phyloP scores from a whole-genome alignment of 2,797 vertebrate genomes.

The Falco columbarius region DNA sequence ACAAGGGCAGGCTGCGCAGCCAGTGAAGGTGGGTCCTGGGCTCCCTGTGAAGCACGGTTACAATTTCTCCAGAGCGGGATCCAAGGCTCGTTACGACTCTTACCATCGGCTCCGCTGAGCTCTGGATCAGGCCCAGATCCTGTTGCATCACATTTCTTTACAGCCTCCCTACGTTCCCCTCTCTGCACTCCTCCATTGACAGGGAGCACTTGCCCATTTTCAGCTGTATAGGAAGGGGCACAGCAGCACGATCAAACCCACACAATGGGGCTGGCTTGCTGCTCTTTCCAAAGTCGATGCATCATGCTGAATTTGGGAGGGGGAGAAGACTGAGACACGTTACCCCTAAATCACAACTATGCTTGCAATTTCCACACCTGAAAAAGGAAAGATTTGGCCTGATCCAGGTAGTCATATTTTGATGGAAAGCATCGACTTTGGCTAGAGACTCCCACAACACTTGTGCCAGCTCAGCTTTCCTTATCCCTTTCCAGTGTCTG shows the following conservation, averaged over 20 bases:
- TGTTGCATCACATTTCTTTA: conserved; percentile 58
- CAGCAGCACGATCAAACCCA: background rate
- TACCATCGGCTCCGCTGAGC: conserved; percentile 37
- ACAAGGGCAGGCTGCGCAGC: background rate
- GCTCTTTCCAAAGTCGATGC: background rate
- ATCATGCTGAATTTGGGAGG: background rate
- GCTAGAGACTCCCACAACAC: background rate
- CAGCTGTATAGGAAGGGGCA: background rate
- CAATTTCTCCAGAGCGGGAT: background rate
- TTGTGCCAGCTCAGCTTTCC: background rate
- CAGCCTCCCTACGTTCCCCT: background rate
- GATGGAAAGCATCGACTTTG: background rate
- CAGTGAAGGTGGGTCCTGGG: background rate
- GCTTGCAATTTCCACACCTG: background rate
- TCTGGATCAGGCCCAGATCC: conserved; percentile 10
- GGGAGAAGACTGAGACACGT: background rate
- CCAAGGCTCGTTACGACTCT: conserved; percentile 33
- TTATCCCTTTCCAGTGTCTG: background rate
- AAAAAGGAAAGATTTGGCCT: background rate
- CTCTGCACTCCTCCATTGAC: background rate
- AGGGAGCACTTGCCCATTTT: background rate
- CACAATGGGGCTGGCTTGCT: background rate
- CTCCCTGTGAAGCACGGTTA: background rate
- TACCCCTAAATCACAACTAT: background rate
- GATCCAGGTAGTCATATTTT: background rate